A percentile compares a stretch with the other conserved stretches of the same genome.
Evolutionary conservation across 2,797 vertebrate species (phyloP).

Genomic region (Pyrocephalus nanus): DNA sequence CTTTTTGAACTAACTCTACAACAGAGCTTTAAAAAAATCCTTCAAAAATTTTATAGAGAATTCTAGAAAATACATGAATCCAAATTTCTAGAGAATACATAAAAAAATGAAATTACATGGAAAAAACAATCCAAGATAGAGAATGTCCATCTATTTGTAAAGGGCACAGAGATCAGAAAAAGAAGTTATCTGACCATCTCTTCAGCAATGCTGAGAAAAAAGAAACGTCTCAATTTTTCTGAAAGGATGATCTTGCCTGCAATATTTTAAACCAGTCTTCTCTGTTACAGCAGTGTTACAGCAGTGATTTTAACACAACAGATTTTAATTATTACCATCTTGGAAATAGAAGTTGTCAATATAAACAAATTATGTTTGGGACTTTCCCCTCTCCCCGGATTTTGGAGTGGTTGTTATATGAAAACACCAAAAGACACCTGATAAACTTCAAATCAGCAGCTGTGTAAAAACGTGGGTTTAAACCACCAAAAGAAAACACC

Average conservation of each 20-base stretch:
- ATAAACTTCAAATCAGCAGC: not conserved
- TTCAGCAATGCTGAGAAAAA: not conserved
- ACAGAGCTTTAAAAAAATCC: not conserved
- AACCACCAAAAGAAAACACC: not conserved
- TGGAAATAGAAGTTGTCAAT: not conserved
- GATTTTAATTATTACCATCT: not conserved
- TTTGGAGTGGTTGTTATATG: not conserved
- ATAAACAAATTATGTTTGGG: not conserved
- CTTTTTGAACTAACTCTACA: not conserved
- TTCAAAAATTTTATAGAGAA: not conserved
- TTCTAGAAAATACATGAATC: not conserved
- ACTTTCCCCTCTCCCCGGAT: not conserved
- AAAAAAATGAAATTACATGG: not conserved
- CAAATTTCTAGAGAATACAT: not conserved
- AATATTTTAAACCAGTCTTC: not conserved
- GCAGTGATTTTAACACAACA: not conserved
- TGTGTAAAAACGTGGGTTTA: not conserved
- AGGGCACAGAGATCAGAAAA: not conserved
- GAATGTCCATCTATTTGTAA: not conserved
- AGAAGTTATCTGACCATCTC: not conserved
- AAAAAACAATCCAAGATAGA: not conserved
- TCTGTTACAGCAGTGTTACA: not conserved
- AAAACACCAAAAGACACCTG: not conserved
- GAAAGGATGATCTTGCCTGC: not conserved
- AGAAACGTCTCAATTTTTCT: not conserved